Conservation (phyloP, 2,797 vertebrate genomes). For the Pampus argenteus region DNA sequence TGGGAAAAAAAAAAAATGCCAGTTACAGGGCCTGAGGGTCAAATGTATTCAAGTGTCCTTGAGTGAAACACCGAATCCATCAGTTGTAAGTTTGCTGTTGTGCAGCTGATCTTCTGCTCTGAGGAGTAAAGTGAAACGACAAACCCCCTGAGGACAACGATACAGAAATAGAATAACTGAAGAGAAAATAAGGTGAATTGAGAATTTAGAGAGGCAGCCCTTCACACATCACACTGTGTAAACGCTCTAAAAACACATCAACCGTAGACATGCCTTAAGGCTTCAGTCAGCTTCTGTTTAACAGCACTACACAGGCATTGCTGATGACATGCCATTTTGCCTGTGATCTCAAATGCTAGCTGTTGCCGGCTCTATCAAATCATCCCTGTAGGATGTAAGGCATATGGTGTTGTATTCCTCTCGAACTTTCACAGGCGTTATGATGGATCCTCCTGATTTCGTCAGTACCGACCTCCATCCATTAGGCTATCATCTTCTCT, state of each 20-base stretch:
- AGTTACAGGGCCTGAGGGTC: constrained; percentile 34
- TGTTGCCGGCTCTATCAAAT: constrained; percentile 40
- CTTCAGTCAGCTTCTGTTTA: constrained; percentile 54
- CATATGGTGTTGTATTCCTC: constrained; percentile 43
- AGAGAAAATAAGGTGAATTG: constrained; percentile 4
- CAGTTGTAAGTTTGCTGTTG: constrained; percentile 17
- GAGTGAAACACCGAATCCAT: constrained; percentile 19
- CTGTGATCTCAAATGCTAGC: constrained; percentile 57
- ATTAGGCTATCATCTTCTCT: constrained; percentile 51
- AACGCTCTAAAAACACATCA: constrained; percentile 45
- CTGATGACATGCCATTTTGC: constrained; percentile 52
- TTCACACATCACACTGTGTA: constrained; percentile 16
- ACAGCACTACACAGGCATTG: constrained; percentile 33
- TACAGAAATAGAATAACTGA: constrained; percentile 14
- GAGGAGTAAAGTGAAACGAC: constrained; percentile 29
- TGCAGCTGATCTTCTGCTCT: constrained; percentile 39
- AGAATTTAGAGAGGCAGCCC: constrained; percentile 8
- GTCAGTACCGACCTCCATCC: constrained; percentile 50
- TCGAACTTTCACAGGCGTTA: constrained; percentile 21
- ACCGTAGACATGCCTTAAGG: constrained; percentile 38
- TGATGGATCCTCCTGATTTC: constrained; percentile 51
- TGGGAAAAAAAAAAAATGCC: too few species aligned
- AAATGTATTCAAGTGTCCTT: constrained; percentile 18
- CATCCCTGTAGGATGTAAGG: constrained; percentile 44
- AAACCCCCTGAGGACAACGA: constrained; percentile 22